These are phyloP conservation scores for Thinocorus orbignyianus DNA, from an alignment of 2,113 vertebrate genomes.

Conservation along the genomic window DNA sequence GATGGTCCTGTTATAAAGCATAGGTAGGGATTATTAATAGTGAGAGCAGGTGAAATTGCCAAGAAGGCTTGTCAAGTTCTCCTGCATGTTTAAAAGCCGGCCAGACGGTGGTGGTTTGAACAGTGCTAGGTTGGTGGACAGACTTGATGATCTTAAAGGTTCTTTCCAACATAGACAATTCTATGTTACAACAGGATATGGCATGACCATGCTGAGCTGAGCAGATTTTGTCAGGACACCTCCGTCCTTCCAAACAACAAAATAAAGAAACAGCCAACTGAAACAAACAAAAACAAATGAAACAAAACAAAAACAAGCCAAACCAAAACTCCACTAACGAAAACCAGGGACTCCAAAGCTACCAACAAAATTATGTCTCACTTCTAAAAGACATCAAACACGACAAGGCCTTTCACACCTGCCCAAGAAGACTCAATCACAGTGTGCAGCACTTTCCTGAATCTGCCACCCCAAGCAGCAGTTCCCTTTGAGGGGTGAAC, in stretches of 20 bases:
- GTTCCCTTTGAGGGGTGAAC: accelerated
- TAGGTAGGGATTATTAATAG: background rate
- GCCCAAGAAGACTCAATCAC: no score
- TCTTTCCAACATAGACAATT: background rate
- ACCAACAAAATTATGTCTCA: background rate
- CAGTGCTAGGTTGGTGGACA: background rate
- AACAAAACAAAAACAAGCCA: background rate
- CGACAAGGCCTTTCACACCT: background rate
- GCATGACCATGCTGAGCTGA: background rate
- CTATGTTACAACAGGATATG: background rate
- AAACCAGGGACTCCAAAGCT: background rate
- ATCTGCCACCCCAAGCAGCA: background rate
- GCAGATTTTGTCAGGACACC: background rate
- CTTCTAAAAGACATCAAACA: background rate
- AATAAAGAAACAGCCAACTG: background rate
- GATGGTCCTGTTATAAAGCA: background rate
- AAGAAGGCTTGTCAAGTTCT: background rate
- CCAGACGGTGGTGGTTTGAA: background rate
- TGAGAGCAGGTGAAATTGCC: background rate
- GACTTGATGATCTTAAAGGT: background rate
- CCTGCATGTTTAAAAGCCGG: background rate
- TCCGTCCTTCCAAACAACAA: background rate
- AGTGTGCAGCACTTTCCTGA: accelerated
- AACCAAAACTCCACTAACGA: background rate
- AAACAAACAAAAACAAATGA: background rate